A percentile compares a stretch with the other conserved stretches of the same genome.
These are phyloP conservation scores for Drosophila ustulata DNA, from an alignment of 2,888 invertebrate species.

Conservation along the genomic window DNA sequence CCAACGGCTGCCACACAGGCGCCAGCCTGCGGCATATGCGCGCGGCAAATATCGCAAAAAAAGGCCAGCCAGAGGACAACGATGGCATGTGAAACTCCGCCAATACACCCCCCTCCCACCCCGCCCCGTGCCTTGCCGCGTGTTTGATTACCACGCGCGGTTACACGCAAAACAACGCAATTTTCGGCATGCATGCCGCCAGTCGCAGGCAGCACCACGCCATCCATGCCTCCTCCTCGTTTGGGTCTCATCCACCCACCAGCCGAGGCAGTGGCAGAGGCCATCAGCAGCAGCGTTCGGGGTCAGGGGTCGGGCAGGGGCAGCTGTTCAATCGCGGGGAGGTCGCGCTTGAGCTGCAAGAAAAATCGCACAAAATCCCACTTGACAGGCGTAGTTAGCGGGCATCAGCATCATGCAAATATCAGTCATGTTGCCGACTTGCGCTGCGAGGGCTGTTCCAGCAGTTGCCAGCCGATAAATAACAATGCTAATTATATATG, in stretches of 20 bases:
- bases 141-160: constrained; percentile 84
- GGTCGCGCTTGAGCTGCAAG: constrained; percentile 76
- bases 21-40: constrained; percentile 71
- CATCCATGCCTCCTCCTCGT: constrained; percentile 1
- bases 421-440: constrained; percentile 73
- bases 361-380: constrained; percentile 84
- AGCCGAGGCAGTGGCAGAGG: constrained; percentile 4
- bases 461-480: constrained; percentile 21
- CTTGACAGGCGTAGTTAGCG: constrained; percentile 84
- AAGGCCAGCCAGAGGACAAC: constrained; percentile 27
- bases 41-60: constrained; percentile 32
- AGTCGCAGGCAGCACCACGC: constrained; percentile 19
- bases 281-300: constrained; percentile 24
- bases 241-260: constrained; percentile 7
- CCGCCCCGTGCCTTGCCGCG: constrained; percentile 37
- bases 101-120: neutral
- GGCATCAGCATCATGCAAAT: constrained; percentile 78
- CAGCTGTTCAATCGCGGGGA: constrained; percentile 63
- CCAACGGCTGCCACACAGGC: constrained; percentile 28
- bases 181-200: constrained; percentile 82
- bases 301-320: constrained; percentile 28
- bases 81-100: constrained; percentile 52
- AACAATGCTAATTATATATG: neutral
- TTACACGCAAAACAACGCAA: constrained; percentile 84
- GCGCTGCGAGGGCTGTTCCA: constrained; percentile 53